Evolutionary conservation across 2,888 invertebrate species (phyloP).

Genomic region (Epicampocera succincta): DNA sequence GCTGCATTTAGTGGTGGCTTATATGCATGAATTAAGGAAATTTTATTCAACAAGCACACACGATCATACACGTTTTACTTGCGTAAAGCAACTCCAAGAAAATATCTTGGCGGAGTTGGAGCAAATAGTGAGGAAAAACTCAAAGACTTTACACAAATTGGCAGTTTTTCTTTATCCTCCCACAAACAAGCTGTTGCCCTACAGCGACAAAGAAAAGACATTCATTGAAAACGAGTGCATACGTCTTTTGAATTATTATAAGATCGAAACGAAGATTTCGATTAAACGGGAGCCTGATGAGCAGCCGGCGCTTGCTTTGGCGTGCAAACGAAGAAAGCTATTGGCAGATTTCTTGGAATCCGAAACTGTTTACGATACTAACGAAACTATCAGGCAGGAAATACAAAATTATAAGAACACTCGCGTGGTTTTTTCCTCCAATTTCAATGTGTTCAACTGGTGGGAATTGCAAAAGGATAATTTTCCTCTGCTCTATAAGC

Average conservation of each 20-base stretch:
- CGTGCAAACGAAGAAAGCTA: background rate
- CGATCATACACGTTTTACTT: background rate
- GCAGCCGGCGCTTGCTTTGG: no score
- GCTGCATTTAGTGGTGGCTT: conserved; percentile 22
- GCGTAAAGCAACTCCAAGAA: background rate
- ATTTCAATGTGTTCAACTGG: conserved; percentile 19
- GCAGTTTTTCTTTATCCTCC: conserved; percentile 39
- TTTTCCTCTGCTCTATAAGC: conserved; percentile 26
- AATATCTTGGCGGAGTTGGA: background rate
- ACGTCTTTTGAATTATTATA: conserved; percentile 9
- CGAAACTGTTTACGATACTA: background rate
- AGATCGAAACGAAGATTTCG: background rate
- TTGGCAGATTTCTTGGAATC: conserved; percentile 34
- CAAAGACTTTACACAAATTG: conserved; percentile 13
- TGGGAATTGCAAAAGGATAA: conserved; percentile 30
- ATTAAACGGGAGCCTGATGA: background rate
- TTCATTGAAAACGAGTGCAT: conserved; percentile 9
- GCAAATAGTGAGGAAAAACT: background rate
- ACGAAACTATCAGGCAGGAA: conserved; percentile 3
- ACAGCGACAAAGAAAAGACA: conserved; percentile 2
- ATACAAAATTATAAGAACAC: conserved; percentile 29
- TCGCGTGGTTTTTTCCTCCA: background rate
- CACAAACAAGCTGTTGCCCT: conserved; percentile 26
- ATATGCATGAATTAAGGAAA: conserved; percentile 22
- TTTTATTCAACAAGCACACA: background rate